phyloP scores from a whole-genome alignment of 2,113 vertebrate genomes.

The Protobothrops mucrosquamatus region DNA sequence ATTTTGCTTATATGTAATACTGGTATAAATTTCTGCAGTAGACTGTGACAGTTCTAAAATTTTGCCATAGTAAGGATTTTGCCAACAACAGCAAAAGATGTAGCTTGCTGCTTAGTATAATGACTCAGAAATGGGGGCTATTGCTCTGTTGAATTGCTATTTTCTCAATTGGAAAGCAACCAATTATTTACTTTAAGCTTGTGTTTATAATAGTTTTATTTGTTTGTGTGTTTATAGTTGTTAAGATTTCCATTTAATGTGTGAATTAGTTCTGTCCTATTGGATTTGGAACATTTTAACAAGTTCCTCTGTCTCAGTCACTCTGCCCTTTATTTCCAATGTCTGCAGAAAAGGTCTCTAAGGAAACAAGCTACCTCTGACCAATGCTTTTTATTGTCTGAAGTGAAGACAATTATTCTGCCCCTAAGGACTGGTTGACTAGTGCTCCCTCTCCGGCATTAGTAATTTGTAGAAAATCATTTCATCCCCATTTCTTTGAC shows the following conservation, averaged over 20 bases:
- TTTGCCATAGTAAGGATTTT: background rate
- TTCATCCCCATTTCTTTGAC: slow-evolving; percentile 22
- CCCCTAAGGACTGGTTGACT: background rate
- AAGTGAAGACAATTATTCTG: slow-evolving; percentile 46
- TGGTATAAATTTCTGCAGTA: background rate
- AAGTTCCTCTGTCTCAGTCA: slow-evolving; percentile 3
- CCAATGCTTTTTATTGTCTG: slow-evolving; percentile 24
- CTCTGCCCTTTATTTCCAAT: slow-evolving; percentile 20
- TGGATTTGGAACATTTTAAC: slow-evolving; percentile 18
- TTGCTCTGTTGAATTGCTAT: background rate
- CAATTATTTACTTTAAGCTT: slow-evolving; percentile 2
- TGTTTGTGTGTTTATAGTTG: background rate
- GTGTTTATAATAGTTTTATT: background rate
- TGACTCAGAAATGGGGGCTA: background rate
- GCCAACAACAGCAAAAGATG: background rate
- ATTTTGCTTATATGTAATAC: background rate
- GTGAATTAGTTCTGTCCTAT: background rate
- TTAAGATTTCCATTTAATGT: slow-evolving; percentile 15
- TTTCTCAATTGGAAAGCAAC: slow-evolving; percentile 19
- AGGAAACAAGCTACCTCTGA: slow-evolving; percentile 29
- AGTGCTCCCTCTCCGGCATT: background rate
- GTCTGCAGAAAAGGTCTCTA: slow-evolving; percentile 5
- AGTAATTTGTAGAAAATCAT: slow-evolving; percentile 40
- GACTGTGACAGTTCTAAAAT: slow-evolving; percentile 1
- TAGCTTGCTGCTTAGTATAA: slow-evolving; percentile 2